These are phyloP conservation scores for Sinocyclocheilus anophthalmus DNA, from an alignment of 2,113 vertebrate genomes.

Conservation along the genomic window DNA sequence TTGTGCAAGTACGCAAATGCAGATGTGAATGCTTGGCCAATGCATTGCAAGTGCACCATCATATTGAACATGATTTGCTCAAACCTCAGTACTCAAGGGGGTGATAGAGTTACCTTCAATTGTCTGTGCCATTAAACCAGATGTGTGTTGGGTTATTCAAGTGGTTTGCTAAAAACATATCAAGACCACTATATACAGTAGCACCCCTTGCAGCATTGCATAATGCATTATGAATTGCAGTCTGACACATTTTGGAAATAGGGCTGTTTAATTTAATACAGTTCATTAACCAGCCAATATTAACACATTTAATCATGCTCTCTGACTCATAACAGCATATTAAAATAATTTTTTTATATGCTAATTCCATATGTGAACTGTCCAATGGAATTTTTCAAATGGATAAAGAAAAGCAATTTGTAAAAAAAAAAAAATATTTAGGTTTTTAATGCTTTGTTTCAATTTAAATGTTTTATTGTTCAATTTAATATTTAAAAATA, in stretches of 20 bases:
- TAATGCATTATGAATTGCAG: not conserved
- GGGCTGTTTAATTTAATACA: not conserved
- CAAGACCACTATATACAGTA: not conserved
- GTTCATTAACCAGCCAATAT: not conserved
- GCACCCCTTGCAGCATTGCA: not conserved
- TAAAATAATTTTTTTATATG: not conserved
- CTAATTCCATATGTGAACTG: not conserved
- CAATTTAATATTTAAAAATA: no score
- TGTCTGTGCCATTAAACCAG: not conserved
- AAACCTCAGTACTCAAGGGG: not conserved
- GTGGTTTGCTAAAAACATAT: not conserved
- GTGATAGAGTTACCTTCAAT: conserved; percentile 3
- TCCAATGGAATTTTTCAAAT: not conserved
- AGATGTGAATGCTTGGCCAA: not conserved
- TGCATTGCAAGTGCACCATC: not conserved
- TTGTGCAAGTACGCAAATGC: not conserved
- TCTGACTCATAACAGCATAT: not conserved
- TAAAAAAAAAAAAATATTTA: no score
- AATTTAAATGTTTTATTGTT: no score
- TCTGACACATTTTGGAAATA: not conserved
- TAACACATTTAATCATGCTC: not conserved
- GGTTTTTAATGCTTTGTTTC: no score
- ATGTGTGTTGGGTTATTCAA: not conserved
- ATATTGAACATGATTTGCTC: not conserved
- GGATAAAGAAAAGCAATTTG: not conserved